Evolutionary conservation across 2,113 vertebrate genomes (phyloP).

Genomic region (Cyprinodon variegatus): DNA sequence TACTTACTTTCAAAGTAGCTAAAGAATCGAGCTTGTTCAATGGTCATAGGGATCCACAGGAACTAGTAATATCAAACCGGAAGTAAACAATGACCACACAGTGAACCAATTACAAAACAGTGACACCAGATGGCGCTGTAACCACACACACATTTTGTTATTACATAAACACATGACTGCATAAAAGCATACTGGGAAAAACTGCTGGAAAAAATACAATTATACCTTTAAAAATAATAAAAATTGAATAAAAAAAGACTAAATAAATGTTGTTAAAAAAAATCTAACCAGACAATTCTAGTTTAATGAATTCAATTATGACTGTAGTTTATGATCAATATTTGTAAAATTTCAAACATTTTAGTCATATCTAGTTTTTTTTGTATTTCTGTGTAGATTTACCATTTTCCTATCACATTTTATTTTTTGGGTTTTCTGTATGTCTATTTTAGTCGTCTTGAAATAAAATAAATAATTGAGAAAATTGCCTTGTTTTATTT

Average conservation of each 20-base stretch:
- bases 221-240: too few relatives aligned
- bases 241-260: too few relatives aligned
- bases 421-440: neutral
- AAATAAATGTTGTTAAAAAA: too few relatives aligned
- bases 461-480: neutral
- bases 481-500: neutral
- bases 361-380: too few relatives aligned
- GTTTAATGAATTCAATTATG: too few relatives aligned
- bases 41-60: neutral
- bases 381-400: too few relatives aligned
- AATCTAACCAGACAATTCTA: too few relatives aligned
- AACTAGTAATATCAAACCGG: constrained; percentile 39
- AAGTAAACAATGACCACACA: constrained; percentile 47
- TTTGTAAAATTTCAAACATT: too few relatives aligned
- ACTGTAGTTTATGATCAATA: too few relatives aligned
- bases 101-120: neutral
- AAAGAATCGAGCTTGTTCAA: neutral
- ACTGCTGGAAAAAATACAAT: too few relatives aligned
- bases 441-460: neutral
- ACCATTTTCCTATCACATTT: too few relatives aligned
- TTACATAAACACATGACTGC: neutral
- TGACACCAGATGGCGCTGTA: constrained; percentile 37
- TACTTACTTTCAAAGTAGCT: neutral
- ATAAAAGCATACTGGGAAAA: neutral
- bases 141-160: rapidly evolving